Evolutionary conservation across 35 echinoderm and acorn worm species (phyloP).

Genomic region (Heliocidaris tuberculata): DNA sequence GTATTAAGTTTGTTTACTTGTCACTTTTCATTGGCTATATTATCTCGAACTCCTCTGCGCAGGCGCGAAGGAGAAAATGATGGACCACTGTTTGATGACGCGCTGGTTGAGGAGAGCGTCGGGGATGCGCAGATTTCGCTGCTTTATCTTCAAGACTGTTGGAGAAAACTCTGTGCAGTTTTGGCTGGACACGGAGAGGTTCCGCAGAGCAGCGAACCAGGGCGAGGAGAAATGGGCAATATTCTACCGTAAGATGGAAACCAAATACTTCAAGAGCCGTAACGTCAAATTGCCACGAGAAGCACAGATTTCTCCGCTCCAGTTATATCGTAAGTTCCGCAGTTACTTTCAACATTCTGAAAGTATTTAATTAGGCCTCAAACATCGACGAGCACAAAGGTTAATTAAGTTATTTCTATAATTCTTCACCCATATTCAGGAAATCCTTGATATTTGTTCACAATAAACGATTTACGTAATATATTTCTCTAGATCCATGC

Average conservation of each 20-base stretch:
- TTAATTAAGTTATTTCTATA: too few relatives aligned
- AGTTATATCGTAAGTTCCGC: not conserved
- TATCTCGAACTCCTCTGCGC: not conserved
- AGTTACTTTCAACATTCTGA: not conserved
- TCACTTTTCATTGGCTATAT: not conserved
- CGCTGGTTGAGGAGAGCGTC: constrained; percentile 82
- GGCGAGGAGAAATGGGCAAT: constrained; percentile 45
- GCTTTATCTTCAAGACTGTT: constrained; percentile 69
- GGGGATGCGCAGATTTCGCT: constrained; percentile 89
- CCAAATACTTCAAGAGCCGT: constrained; percentile 77
- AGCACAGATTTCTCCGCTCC: not conserved
- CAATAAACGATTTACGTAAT: too few relatives aligned
- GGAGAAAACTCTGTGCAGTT: constrained; percentile 71
- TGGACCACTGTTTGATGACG: constrained; percentile 75
- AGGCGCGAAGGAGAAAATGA: constrained; percentile 86
- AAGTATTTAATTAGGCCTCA: too few relatives aligned
- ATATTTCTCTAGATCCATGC: too few relatives aligned
- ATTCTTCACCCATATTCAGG: too few relatives aligned
- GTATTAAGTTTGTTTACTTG: not conserved
- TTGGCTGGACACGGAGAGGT: constrained; percentile 90
- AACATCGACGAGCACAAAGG: too few relatives aligned
- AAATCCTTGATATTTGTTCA: too few relatives aligned
- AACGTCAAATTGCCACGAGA: constrained; percentile 54
- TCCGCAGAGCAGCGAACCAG: constrained; percentile 53
- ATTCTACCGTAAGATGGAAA: constrained; percentile 76